These are phyloP conservation scores for Hirtodrosophila confusa DNA, from an alignment of 2,888 invertebrate genomes.

Conservation along the genomic window DNA sequence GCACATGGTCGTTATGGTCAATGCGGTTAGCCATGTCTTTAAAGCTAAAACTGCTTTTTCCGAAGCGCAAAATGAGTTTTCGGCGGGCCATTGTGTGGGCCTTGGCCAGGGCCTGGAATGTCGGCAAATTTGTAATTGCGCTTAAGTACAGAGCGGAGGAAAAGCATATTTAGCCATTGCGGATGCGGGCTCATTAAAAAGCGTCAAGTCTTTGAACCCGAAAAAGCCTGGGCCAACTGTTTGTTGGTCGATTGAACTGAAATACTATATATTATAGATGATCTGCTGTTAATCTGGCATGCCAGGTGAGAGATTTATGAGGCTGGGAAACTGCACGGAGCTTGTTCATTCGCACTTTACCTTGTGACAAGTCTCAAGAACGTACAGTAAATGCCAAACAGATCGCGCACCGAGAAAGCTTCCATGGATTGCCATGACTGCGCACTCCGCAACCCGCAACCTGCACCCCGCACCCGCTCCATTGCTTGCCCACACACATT, in stretches of 20 bases:
- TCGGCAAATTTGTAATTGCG: constrained; percentile 57
- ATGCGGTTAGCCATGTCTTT: constrained; percentile 58
- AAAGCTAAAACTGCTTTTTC: constrained; percentile 47
- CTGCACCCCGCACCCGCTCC: constrained; percentile 3
- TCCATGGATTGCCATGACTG: constrained; percentile 18
- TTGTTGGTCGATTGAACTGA: constrained; percentile 12
- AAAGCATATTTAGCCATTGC: constrained; percentile 5
- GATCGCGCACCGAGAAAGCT: constrained; percentile 14
- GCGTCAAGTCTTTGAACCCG: constrained; percentile 53
- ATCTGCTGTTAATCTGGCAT: constrained; percentile 38
- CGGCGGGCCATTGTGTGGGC: constrained; percentile 41
- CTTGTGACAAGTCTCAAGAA: constrained; percentile 46
- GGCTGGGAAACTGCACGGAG: constrained; percentile 3
- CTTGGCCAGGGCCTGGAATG: constrained; percentile 39
- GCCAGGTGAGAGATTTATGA: constrained; percentile 40
- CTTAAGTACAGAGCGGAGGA: constrained; percentile 35
- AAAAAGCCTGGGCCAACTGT: constrained; percentile 15
- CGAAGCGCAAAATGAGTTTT: constrained; percentile 41
- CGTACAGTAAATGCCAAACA: constrained; percentile 27
- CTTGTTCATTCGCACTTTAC: constrained; percentile 47
- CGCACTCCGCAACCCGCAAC: too few relatives aligned
- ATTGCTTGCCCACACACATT: constrained; percentile 21
- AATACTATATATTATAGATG: constrained; percentile 57
- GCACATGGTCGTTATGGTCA: constrained; percentile 33
- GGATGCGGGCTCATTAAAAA: constrained; percentile 59